Base-by-base conservation (phyloP, 2,888 invertebrate genomes). In the Craniophora ligustri region DNA sequence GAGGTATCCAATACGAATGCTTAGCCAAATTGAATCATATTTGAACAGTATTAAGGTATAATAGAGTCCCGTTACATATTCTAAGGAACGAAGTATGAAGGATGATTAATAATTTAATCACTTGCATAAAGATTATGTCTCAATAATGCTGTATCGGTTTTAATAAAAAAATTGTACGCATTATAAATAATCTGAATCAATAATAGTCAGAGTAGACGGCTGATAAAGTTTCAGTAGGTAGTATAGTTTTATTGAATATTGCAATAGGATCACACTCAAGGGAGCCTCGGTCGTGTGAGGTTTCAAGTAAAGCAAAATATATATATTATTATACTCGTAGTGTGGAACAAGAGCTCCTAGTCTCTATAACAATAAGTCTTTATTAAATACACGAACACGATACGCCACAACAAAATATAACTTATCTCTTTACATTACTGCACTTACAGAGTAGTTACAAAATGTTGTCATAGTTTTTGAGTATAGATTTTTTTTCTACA, bases 281-380 rank as follows among this genome's bases (percentile, higher is more conserved):
- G 8, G 54, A 67, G 41, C 41, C 44, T 66, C 16, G 28, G 11
- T n/a, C 34, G 38, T 34, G 39, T 67, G 45, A 21, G 39, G 54
- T 62, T 67, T 14, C 32, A 62, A 66, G 32, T 32, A 32, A 36
- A 60, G 39, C 51, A 67, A 67, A n/a, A n/a, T n/a, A n/a, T n/a
- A n/a, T n/a, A 26, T 26, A 26, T n/a, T 26, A 23, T 10, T 2
- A 23, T 23, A 23, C 2, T 1, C 1, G 7, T 21, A n/a, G n/a
- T n/a, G n/a, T n/a, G n/a, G n/a, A n/a, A n/a, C n/a, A n/a, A n/a
- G n/a, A n/a, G n/a, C n/a, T n/a, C n/a, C n/a, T n/a, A n/a, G n/a
- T n/a, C n/a, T n/a, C n/a, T n/a, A n/a, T n/a, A n/a, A n/a, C n/a
- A n/a, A n/a, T n/a, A n/a, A n/a, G n/a, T n/a, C n/a, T n/a, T n/a